Base-by-base conservation (phyloP, 2,888 invertebrate genomes). In the Eudasyphora cyanicolor region DNA sequence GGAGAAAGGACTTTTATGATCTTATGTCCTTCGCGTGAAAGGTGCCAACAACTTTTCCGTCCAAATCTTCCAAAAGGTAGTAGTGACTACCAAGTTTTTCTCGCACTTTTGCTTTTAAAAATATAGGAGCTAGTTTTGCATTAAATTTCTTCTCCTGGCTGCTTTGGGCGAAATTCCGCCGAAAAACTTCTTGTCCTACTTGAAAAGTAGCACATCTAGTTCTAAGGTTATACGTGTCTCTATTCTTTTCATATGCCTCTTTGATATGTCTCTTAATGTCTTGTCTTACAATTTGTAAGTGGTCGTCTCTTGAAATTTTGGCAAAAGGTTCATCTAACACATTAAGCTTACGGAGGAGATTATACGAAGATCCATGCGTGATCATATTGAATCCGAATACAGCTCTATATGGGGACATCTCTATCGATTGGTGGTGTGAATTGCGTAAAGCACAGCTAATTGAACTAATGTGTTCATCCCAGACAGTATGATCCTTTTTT, bases 21-120 rank as follows among this genome's bases (percentile, higher is more conserved):
- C 70, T 42, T 29, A 70, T 70, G 19, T 77, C 70, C 6, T 77
- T 78, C 12, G 70, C 77, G 35, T 71, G 70, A 32, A 60, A 78
- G 8, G 77, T 78, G 1, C 62, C 62, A n/a, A 78, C 17, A 8
- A 27, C 14, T 70, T 45, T 57, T 2, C 77, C 77, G 5, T 70
- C 54, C 42, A 78, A 49, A 35, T 76, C 71, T 62, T 80, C 64
- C 19, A 80, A 21, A 4, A 69, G 8, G 12, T 75, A 79, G 38
- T 75, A 79, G 21, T 70, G 17, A 19, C 21, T 69, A 0, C 70
- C 79, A 2, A 75, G 19, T 49, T 75, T 79, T 24, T 69, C 45
- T 21, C 19, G 27, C 1, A 70, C 32, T 10, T 45, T 54, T 7
- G 75, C 57, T 45, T 70, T 75, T 8, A 75, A 7, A 35, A 70